These are phyloP conservation scores for Tragelaphus strepsiceros DNA, from an alignment of 2,113 vertebrate genomes.

Conservation along the genomic window DNA sequence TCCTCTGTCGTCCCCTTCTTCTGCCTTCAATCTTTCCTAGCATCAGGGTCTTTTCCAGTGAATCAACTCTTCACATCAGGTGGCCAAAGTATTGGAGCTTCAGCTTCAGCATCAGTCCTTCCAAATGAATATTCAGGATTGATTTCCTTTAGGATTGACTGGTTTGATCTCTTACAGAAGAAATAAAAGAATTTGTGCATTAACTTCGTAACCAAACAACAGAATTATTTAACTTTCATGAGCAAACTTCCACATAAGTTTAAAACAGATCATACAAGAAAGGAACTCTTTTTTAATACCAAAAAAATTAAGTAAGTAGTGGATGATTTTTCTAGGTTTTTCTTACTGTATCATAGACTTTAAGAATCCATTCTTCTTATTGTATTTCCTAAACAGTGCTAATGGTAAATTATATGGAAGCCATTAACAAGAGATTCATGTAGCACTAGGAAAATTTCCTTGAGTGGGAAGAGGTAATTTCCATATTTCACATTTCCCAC, in stretches of 20 bases:
- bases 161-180: not conserved
- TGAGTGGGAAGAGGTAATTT: not conserved
- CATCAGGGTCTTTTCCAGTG: not conserved
- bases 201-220: not conserved
- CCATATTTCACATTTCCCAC: constrained; percentile 21
- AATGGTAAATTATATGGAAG: not conserved
- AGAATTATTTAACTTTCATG: constrained; percentile 22
- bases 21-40: not conserved
- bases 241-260: not conserved
- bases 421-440: not conserved
- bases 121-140: not conserved
- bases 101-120: not conserved
- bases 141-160: not conserved
- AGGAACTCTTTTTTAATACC: not conserved
- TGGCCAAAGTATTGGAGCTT: not conserved
- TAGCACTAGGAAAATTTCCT: not conserved
- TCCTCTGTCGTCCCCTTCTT: not conserved
- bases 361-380: not conserved
- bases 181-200: not conserved
- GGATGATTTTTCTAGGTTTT: not conserved
- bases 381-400: not conserved
- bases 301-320: not conserved
- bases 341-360: not conserved
- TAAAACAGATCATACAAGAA: constrained; percentile 5
- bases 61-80: not conserved